Evolutionary conservation across 2,113 vertebrate species (phyloP).

Genomic region (Ovibos moschatus): DNA sequence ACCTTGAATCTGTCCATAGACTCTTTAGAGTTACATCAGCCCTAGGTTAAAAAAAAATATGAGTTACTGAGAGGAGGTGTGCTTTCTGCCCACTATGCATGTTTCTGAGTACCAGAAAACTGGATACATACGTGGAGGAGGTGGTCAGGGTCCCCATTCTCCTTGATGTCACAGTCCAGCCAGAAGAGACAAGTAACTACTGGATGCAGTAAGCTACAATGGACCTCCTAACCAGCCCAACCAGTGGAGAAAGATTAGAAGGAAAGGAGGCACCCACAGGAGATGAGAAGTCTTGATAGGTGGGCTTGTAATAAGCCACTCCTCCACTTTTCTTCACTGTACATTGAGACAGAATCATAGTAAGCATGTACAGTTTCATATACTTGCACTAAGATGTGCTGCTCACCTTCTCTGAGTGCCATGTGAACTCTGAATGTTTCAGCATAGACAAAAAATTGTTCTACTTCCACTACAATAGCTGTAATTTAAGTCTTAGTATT

Average conservation of each 20-base stretch:
- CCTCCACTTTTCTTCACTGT: not conserved
- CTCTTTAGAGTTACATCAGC: not conserved
- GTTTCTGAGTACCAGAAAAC: not conserved
- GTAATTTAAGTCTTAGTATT: not conserved
- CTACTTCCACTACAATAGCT: not conserved
- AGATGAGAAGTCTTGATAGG: not conserved
- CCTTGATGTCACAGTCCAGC: not conserved
- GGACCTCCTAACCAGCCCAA: not conserved
- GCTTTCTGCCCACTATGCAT: accelerated
- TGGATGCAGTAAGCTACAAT: not conserved
- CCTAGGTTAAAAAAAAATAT: not conserved
- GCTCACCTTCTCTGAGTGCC: not conserved
- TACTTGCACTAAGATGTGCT: not conserved
- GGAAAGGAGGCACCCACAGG: not conserved
- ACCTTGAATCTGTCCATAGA: not conserved
- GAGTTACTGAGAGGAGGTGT: not conserved
- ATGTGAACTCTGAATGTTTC: not conserved
- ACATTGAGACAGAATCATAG: not conserved
- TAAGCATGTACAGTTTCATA: not conserved
- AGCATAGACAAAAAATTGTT: not conserved
- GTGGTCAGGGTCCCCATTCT: not conserved
- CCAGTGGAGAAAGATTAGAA: not conserved
- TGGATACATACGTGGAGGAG: not conserved
- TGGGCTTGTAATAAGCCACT: not conserved
- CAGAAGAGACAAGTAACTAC: not conserved